A percentile compares a stretch with the other conserved stretches of the same genome.
These are phyloP conservation scores for Stenotaenia linearis DNA, from an alignment of 2,888 invertebrate species.

Conservation along the genomic window DNA sequence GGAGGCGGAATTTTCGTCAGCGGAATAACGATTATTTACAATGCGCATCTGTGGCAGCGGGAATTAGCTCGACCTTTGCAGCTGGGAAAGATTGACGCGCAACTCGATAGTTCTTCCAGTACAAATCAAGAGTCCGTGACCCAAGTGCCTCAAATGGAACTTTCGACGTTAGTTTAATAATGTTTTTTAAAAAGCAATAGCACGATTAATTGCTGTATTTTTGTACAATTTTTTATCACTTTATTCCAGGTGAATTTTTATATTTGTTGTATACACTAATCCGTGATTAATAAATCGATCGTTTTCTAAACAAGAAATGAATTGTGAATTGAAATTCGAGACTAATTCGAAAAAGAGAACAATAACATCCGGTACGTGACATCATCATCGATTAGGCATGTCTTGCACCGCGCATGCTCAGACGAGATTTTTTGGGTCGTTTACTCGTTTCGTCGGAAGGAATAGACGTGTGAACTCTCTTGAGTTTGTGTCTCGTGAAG, in stretches of 20 bases:
- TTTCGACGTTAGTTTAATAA: slow-evolving; percentile 30
- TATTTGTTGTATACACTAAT: background rate
- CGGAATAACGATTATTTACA: slow-evolving; percentile 88
- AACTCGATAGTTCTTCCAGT: background rate
- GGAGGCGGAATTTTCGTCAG: slow-evolving; percentile 89
- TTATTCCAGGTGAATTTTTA: background rate
- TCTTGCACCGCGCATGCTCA: background rate
- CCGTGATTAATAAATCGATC: background rate
- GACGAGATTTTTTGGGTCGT: background rate
- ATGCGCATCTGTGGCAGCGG: slow-evolving; percentile 89
- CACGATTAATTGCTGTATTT: background rate
- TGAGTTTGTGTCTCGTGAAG: background rate
- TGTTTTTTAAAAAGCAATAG: background rate
- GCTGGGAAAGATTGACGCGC: background rate
- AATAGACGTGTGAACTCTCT: too few species aligned
- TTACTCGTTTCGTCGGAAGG: background rate
- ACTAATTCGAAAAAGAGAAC: background rate
- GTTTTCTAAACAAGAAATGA: too few species aligned
- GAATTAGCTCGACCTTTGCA: slow-evolving; percentile 38
- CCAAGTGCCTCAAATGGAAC: slow-evolving; percentile 30
- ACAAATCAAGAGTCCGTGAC: background rate
- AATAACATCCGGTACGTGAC: background rate
- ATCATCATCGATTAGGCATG: background rate
- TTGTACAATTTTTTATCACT: background rate
- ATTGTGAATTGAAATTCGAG: too few species aligned